Conservation (phyloP, 2,888 invertebrate species). For the Lepidocyrtoides sp. region DNA sequence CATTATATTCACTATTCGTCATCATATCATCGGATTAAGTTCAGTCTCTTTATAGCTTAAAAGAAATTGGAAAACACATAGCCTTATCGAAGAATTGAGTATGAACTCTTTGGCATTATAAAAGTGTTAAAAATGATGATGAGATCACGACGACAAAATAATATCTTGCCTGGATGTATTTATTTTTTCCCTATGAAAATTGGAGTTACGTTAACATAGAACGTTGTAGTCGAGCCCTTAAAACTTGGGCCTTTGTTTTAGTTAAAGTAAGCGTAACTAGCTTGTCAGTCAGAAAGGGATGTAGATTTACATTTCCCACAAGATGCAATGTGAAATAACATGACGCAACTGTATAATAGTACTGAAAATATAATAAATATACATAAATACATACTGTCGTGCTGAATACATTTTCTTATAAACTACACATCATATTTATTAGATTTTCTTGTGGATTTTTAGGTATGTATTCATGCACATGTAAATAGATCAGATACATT, state of each 20-base stretch:
- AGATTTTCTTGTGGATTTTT: background rate
- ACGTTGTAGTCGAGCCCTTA: background rate
- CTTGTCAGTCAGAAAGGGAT: constrained; percentile 9
- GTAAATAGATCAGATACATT: background rate
- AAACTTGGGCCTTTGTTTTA: background rate
- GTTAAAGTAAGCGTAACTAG: constrained; percentile 2
- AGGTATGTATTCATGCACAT: background rate
- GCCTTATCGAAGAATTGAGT: background rate
- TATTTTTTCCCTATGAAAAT: background rate
- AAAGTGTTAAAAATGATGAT: background rate
- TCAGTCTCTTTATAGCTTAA: background rate
- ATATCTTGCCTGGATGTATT: background rate
- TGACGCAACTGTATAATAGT: background rate
- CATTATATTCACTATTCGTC: constrained; percentile 39
- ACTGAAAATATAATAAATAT: too few relatives aligned
- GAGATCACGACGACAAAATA: background rate
- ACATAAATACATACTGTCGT: too few relatives aligned
- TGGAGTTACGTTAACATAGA: constrained; percentile 13
- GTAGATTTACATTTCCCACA: background rate
- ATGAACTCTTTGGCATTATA: background rate
- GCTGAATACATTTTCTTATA: background rate
- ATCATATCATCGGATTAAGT: constrained; percentile 56
- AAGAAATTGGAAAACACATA: background rate
- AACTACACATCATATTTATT: too few relatives aligned
- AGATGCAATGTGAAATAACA: constrained; percentile 18